These are phyloP conservation scores for Alethe diademata DNA, from an alignment of 2,113 vertebrate species.

Conservation along the genomic window DNA sequence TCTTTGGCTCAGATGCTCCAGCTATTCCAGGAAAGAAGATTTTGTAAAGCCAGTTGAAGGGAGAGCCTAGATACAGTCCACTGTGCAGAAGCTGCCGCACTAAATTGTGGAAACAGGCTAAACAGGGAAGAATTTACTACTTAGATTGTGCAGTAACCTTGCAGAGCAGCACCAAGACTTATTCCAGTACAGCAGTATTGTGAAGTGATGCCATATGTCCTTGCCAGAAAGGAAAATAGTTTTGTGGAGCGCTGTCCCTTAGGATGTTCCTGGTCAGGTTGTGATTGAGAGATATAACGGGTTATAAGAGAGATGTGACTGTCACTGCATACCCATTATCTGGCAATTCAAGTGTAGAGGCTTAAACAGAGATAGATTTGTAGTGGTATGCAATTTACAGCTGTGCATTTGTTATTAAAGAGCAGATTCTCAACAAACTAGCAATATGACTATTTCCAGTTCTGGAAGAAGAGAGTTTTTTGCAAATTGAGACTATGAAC, in stretches of 20 bases:
- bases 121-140: not conserved
- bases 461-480: not conserved
- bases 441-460: fast-evolving
- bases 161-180: not conserved
- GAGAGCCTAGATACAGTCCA: not conserved
- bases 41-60: not conserved
- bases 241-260: not conserved
- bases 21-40: not conserved
- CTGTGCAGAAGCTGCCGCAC: not conserved
- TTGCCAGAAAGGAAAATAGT: not conserved
- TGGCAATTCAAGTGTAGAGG: not conserved
- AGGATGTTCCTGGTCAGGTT: not conserved
- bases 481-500: not conserved
- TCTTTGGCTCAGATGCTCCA: not conserved
- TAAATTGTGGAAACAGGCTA: not conserved
- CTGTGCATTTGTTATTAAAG: not conserved
- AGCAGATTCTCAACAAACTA: not conserved
- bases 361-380: not conserved
- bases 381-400: not conserved
- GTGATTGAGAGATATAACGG: not conserved
- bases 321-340: not conserved
- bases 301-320: not conserved
- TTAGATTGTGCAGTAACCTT: not conserved
- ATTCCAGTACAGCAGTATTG: fast-evolving
- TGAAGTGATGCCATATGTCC: fast-evolving